A percentile compares a stretch with the other conserved stretches of the same genome.
Evolutionary conservation across 1,140 invertebrate genomes (phyloP).

Genomic region (Scaptomyza hsui): DNA sequence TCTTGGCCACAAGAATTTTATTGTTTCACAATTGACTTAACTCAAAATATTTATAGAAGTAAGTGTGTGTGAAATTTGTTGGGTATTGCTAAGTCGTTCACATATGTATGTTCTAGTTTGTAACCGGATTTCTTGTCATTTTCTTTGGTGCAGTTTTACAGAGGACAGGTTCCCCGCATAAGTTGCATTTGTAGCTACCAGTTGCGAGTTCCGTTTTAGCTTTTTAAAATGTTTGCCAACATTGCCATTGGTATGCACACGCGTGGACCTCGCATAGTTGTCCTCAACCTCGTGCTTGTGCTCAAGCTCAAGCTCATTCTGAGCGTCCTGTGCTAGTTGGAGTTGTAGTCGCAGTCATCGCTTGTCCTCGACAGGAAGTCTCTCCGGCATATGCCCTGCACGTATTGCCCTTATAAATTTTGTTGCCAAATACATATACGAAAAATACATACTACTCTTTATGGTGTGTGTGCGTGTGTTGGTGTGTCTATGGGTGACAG

Average conservation of each 20-base stretch:
- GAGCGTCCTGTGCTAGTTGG: not conserved
- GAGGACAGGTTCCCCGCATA: slow-evolving; percentile 44
- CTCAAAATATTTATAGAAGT: no score
- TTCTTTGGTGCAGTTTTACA: slow-evolving; percentile 32
- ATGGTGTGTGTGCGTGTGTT: slow-evolving; percentile 10
- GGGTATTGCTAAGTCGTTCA: not conserved
- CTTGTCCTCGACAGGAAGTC: slow-evolving; percentile 74
- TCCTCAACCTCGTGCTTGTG: slow-evolving; percentile 12
- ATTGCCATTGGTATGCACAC: slow-evolving; percentile 79
- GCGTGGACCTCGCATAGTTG: slow-evolving; percentile 77
- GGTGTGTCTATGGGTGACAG: slow-evolving; percentile 60
- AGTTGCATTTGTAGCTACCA: slow-evolving; percentile 62
- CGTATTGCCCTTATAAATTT: slow-evolving; percentile 77
- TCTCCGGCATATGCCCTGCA: slow-evolving; percentile 74
- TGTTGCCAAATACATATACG: slow-evolving; percentile 71
- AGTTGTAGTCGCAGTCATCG: slow-evolving; percentile 33
- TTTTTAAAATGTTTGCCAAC: slow-evolving; percentile 74
- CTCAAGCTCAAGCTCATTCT: not conserved
- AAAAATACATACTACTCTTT: slow-evolving; percentile 6
- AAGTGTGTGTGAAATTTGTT: not conserved
- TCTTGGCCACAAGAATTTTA: no score
- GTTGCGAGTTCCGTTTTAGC: slow-evolving; percentile 55
- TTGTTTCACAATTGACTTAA: no score
- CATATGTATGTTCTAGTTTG: no score
- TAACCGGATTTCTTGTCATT: slow-evolving; percentile 15